Conservation (phyloP, 2,113 vertebrate genomes). For the Mystacornis crossleyi region DNA sequence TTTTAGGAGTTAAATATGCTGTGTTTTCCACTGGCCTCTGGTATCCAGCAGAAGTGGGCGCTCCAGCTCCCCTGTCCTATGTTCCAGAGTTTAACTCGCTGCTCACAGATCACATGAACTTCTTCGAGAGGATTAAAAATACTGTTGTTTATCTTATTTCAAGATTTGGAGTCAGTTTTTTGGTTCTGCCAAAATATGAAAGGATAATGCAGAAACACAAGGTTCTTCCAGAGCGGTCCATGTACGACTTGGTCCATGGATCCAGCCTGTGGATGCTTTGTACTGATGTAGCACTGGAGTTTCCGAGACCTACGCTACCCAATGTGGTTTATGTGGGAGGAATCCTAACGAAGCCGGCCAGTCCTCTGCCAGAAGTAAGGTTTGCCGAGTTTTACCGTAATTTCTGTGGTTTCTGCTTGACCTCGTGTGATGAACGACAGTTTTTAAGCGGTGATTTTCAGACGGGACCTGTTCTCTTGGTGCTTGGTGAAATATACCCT, state of each 20-base stretch:
- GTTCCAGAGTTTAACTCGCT: conserved; percentile 98
- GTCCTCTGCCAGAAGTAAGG: conserved; percentile 92
- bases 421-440: not conserved
- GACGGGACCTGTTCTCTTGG: not conserved
- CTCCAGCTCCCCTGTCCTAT: conserved; percentile 92
- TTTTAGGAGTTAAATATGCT: conserved; percentile 91
- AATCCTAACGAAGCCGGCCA: conserved; percentile 92
- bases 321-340: conserved; percentile 98
- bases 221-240: conserved; percentile 84
- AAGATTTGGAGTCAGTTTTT: conserved; percentile 90
- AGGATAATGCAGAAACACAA: conserved; percentile 92
- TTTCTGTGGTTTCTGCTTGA: not conserved
- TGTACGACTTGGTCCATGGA: conserved; percentile 93
- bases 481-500: not conserved
- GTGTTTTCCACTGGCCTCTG: conserved; percentile 98
- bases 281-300: conserved; percentile 95
- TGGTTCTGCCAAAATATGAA: conserved; percentile 95
- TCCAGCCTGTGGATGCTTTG: conserved; percentile 98
- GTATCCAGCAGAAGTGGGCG: conserved; percentile 96
- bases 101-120: conserved; percentile 93
- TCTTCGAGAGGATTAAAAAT: conserved; percentile 90
- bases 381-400: conserved; percentile 66
- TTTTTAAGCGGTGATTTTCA: not conserved
- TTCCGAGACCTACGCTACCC: conserved; percentile 94
- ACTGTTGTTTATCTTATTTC: conserved; percentile 90